Percentiles rank a stretch among this genome's conserved stretches.
Conservation (phyloP, 2,113 vertebrate genomes). For the Sinocyclocheilus anophthalmus region DNA sequence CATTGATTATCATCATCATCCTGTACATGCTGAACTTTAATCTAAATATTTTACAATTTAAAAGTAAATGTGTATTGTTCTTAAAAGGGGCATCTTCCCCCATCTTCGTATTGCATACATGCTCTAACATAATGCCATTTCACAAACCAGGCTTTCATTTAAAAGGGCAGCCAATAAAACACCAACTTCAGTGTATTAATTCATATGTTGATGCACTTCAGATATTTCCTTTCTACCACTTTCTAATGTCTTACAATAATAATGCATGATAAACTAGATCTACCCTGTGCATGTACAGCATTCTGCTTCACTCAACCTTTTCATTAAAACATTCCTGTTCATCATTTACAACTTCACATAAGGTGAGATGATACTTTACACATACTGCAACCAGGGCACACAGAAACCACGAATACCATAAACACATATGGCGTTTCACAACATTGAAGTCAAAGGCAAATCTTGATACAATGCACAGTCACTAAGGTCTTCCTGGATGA, state of each 20-base stretch:
- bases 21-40: too few species aligned
- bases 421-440: not conserved
- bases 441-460: not conserved
- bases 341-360: not conserved
- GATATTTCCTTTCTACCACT: not conserved
- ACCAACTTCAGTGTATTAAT: too few species aligned
- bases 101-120: not conserved
- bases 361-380: not conserved
- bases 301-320: not conserved
- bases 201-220: too few species aligned
- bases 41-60: too few species aligned
- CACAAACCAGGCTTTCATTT: too few species aligned
- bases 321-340: too few species aligned
- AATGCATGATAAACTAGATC: not conserved
- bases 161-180: too few species aligned
- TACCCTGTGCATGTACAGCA: not conserved
- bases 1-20: too few species aligned
- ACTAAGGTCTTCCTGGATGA: not conserved
- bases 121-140: too few species aligned
- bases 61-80: too few species aligned
- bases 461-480: not conserved
- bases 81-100: too few species aligned
- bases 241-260: not conserved
- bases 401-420: not conserved
- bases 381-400: not conserved